Conservation (phyloP, 2,888 invertebrate species). For the Parasteatoda lunata region DNA sequence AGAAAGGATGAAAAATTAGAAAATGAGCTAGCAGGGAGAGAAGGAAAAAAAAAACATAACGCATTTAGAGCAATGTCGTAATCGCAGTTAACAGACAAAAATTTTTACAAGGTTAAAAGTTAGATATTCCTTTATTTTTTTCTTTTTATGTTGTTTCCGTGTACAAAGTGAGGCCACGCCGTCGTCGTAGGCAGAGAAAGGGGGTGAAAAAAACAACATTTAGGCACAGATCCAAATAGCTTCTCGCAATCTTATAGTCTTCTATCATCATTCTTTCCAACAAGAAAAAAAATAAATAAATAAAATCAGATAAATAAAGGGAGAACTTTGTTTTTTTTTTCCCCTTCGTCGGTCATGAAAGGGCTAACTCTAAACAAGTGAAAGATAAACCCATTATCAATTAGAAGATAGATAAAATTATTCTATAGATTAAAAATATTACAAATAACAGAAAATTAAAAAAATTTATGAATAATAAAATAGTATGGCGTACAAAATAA, state of each 20-base stretch:
- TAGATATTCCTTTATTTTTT: slow-evolving; percentile 17
- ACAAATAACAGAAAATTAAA: too few species aligned
- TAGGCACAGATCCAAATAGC: slow-evolving; percentile 50
- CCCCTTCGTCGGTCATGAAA: too few species aligned
- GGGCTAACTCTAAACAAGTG: too few species aligned
- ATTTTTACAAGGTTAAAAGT: slow-evolving; percentile 50
- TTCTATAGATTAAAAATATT: too few species aligned
- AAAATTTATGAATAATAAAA: too few species aligned
- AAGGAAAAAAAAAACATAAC: slow-evolving; percentile 3
- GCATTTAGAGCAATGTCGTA: slow-evolving; percentile 45
- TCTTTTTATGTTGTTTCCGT: slow-evolving; percentile 1
- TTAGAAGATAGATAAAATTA: too few species aligned
- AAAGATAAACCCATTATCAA: too few species aligned
- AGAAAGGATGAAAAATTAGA: slow-evolving; percentile 10
- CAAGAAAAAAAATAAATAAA: background rate
- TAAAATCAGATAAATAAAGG: background rate
- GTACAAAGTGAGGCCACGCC: slow-evolving; percentile 22
- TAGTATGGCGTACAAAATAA: too few species aligned
- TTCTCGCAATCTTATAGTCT: background rate
- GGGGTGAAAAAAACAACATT: background rate
- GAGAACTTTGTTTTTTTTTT: too few species aligned
- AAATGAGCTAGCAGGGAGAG: slow-evolving; percentile 2
- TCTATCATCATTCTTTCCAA: background rate
- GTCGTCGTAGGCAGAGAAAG: slow-evolving; percentile 11
- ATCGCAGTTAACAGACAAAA: slow-evolving; percentile 49